Evolutionary conservation across 2,113 vertebrate species (phyloP).

Genomic region (Tretioscincus oriximinensis): DNA sequence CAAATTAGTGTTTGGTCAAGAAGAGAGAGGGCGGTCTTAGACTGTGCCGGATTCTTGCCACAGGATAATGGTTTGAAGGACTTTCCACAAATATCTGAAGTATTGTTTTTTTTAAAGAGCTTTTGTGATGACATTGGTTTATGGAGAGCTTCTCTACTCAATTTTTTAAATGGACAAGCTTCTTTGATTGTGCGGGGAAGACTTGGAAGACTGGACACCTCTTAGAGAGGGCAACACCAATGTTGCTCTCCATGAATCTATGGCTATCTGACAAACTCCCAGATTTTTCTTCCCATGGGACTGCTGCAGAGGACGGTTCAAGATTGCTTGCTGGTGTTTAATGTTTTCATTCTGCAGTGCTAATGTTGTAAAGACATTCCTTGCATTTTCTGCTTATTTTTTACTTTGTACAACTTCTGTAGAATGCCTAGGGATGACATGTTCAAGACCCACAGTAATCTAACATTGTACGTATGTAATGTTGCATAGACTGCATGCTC

Average conservation of each 20-base stretch:
- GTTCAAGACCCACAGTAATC: conserved; percentile 65
- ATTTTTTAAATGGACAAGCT: neutral
- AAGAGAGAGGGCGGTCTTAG: too few relatives aligned
- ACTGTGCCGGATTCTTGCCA: too few relatives aligned
- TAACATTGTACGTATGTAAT: conserved; percentile 70
- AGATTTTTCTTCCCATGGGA: conserved; percentile 34
- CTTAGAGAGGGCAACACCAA: neutral
- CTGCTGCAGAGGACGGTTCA: conserved; percentile 37
- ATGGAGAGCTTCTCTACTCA: neutral
- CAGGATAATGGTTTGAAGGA: neutral
- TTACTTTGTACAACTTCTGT: conserved; percentile 68
- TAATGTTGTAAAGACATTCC: conserved; percentile 52
- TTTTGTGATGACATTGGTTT: neutral
- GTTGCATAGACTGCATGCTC: conserved; percentile 76
- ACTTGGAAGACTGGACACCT: neutral
- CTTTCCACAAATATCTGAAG: too few relatives aligned
- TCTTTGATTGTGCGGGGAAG: neutral
- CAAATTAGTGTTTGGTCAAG: neutral
- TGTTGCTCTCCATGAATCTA: neutral
- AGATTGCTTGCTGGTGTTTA: conserved; percentile 49
- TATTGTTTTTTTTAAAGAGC: neutral
- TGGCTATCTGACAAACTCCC: neutral
- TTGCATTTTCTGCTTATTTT: conserved; percentile 60
- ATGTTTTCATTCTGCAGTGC: conserved; percentile 60
- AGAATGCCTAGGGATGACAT: conserved; percentile 65